Evolutionary conservation across 2,113 vertebrate genomes (phyloP).

Genomic region (Crotalus helleri): DNA sequence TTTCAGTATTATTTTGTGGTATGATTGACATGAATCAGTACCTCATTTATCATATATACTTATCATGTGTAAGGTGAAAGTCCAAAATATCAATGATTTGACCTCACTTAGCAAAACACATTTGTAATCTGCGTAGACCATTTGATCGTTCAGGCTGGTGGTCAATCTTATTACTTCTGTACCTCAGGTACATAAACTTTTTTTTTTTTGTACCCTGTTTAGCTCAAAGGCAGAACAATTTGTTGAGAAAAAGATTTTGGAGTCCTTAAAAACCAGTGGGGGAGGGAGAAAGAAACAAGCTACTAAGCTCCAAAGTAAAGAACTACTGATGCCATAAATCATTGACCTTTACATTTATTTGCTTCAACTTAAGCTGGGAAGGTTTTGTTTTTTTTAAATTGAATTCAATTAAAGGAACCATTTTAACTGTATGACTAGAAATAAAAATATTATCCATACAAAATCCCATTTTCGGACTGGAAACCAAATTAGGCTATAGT

Average conservation of each 20-base stretch:
- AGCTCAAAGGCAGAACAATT: conserved; percentile 13
- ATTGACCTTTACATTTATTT: neutral
- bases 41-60: conserved; percentile 51
- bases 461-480: neutral
- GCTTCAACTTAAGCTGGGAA: conserved; percentile 1
- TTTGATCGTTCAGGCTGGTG: conserved; percentile 45
- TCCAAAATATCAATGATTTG: conserved; percentile 46
- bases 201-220: conserved; percentile 16
- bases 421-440: conserved; percentile 16
- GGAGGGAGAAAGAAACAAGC: neutral
- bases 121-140: conserved; percentile 31
- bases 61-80: conserved; percentile 32
- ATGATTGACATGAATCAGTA: conserved; percentile 30
- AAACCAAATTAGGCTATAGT: neutral
- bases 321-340: neutral
- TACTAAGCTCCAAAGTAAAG: conserved; percentile 18
- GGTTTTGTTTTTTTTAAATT: neutral
- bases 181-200: conserved; percentile 30
- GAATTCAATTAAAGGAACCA: neutral
- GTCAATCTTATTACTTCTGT: conserved; percentile 23
- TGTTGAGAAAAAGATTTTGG: conserved; percentile 3
- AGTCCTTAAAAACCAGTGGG: neutral
- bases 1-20: conserved; percentile 22
- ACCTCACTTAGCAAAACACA: conserved; percentile 52
- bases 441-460: neutral